These are phyloP conservation scores for Mimumesa dahlbomi DNA, from an alignment of 2,888 invertebrate species.

Conservation along the genomic window DNA sequence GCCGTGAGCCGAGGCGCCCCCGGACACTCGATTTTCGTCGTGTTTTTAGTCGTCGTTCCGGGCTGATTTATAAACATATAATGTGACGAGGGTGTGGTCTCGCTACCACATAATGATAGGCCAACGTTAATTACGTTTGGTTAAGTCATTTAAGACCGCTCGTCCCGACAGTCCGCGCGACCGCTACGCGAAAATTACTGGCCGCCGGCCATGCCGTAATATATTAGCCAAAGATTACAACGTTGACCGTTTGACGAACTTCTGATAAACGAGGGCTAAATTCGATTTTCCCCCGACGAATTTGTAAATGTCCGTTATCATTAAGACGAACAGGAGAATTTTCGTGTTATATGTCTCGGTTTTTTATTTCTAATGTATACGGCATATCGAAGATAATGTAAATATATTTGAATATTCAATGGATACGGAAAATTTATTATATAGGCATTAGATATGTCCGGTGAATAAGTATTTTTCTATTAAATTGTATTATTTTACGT, in stretches of 20 bases:
- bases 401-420: too few species aligned
- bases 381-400: too few species aligned
- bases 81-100: conserved; percentile 80
- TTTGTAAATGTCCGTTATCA: conserved; percentile 20
- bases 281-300: conserved; percentile 3
- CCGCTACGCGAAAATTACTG: conserved; percentile 58
- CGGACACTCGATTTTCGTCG: conserved; percentile 63
- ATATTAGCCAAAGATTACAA: conserved; percentile 57
- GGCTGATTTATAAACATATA: conserved; percentile 80
- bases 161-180: conserved; percentile 30
- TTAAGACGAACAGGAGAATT: background rate
- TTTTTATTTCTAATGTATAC: too few species aligned
- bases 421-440: too few species aligned
- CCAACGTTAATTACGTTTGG: conserved; percentile 80
- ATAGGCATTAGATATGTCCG: too few species aligned
- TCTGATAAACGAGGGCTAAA: background rate
- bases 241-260: conserved; percentile 26
- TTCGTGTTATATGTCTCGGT: too few species aligned
- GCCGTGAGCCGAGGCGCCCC: conserved; percentile 48
- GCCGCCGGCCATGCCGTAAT: conserved; percentile 44
- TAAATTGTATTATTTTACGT: conserved; percentile 9
- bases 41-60: conserved; percentile 68
- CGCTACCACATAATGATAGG: conserved; percentile 81
- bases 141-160: conserved; percentile 64
- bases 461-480: background rate